Base-by-base conservation (phyloP, 2,113 vertebrate species). In the Nothobranchius kuhntae region DNA sequence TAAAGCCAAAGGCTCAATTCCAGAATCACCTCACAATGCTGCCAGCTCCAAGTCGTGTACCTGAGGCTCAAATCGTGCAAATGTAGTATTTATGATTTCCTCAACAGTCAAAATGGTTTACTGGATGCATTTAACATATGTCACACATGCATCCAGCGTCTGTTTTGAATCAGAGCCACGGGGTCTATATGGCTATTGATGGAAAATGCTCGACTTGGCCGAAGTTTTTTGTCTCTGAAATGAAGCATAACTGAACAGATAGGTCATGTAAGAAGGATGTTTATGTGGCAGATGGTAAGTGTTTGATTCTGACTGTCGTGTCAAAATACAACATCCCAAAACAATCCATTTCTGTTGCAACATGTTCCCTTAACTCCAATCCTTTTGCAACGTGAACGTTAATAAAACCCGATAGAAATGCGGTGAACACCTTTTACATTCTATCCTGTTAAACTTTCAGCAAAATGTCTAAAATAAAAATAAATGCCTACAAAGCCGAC, bases 201-300 rank as follows among this genome's bases (percentile, higher is more conserved):
- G 87, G 84, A 89, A 86, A 89, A 84, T 62, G 64, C 63, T 36
- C 69, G 68, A 71, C 62, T 86, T 85, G 83, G 82, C 85, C 0
- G 10, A 56, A 40, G 54, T 83, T 81, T 80, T 85, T 59, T 87
- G 70, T 83, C 57, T 24, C 69, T 73, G 72, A 85, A 86, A 71
- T 51, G 47, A 81, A 77, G 81, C 71, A 47, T 84, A 85, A 87
- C 88, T 88, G 81, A 87, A 87, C 80, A 88, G 90, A 90, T 89
- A 77, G 89, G 87, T 77, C 74, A 65, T 63, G 51, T 61, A 69
- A 54, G 68, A 62, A 69, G 46, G 61, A 72, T 88, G 82, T 90
- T 89, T 89, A 82, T 78, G 83, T 81, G 77, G 81, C 78, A 71
- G 82, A 86, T 71, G 59, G 66, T 86, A 89, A 92, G 89, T 90